Evolutionary conservation across 2,888 invertebrate species (phyloP).

Genomic region (Lampropteryx suffumata): DNA sequence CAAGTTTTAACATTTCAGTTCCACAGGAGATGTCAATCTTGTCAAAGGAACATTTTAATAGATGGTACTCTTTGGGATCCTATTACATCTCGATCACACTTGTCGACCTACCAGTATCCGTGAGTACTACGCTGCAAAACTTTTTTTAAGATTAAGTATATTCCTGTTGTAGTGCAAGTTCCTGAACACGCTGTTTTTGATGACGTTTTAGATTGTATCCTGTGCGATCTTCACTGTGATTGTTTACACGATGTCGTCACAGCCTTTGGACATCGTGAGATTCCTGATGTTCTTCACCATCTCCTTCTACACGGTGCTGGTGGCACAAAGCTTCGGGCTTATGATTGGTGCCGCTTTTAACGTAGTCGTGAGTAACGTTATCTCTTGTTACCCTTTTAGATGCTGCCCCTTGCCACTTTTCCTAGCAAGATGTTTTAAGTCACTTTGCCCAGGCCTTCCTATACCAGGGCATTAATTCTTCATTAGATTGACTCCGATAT

Average conservation of each 20-base stretch:
- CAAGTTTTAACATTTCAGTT: slow-evolving; percentile 78
- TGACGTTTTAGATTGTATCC: slow-evolving; percentile 82
- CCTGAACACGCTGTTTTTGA: background rate
- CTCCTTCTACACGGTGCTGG: slow-evolving; percentile 91
- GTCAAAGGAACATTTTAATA: slow-evolving; percentile 93
- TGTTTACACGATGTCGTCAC: slow-evolving; percentile 94
- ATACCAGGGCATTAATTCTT: too few relatives aligned
- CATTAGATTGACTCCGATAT: too few relatives aligned
- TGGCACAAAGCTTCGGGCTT: slow-evolving; percentile 96
- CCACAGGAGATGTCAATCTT: slow-evolving; percentile 92
- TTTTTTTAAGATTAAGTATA: too few relatives aligned
- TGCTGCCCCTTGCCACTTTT: too few relatives aligned
- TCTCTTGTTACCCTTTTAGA: too few relatives aligned
- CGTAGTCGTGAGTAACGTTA: slow-evolving; percentile 86
- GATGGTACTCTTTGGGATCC: slow-evolving; percentile 94
- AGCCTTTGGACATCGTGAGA: slow-evolving; percentile 90
- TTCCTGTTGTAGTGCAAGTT: too few relatives aligned
- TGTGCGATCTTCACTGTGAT: slow-evolving; percentile 88
- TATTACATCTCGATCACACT: slow-evolving; percentile 90
- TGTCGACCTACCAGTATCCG: slow-evolving; percentile 90
- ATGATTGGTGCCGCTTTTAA: slow-evolving; percentile 95
- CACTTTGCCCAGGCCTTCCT: too few relatives aligned
- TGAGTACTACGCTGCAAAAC: too few relatives aligned
- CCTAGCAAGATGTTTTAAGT: too few relatives aligned
- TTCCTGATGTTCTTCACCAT: slow-evolving; percentile 94